Base-by-base conservation (phyloP, 2,888 invertebrate genomes). In the Poecilus cupreus region DNA sequence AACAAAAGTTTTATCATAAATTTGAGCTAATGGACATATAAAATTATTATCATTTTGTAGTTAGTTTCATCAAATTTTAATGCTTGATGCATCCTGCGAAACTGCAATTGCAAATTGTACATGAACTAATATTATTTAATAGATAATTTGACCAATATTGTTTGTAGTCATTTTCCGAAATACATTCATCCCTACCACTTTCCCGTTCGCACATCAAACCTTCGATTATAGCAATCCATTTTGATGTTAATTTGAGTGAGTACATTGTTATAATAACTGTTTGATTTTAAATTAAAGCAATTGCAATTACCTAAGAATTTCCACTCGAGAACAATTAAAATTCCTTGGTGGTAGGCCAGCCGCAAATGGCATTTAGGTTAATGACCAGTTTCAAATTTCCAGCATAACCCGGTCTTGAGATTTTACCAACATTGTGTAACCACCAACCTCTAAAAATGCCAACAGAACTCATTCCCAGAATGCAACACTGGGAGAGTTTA, bases 331-430 rank as follows among this genome's bases (percentile, higher is more conserved):
- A 18, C 10, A 64, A 64, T 64, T 64, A 64, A 64, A 68, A 68
- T 68, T 68, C 37, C 64, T 68, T 1, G 54, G 18, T 18, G 54
- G n/a, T 11, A 13, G 22, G 26, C 26, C 24, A 24, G 26, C 64
- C 10, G 8, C 13, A 37, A 64, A 26, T 16, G 64, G 64, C 64
- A 68, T 60, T 26, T 60, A 26, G 60, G 60, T 60, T 60, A 60
- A 60, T 68, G 64, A 68, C 64, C 64, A 68, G 64, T 37, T 68
- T 68, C 37, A 68, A 68, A 32, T 68, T 68, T 68, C 64, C 18
- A 32, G 37, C 16, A 32, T 37, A 68, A 37, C 64, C 64, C 32
- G 32, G 32, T 32, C 64, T 68, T 68, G 64, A 68, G 64, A 68
- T 68, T 60, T 32, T 13, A 13, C 16, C 37, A 32, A 37, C 64